These are phyloP conservation scores for Hirtodrosophila alboralis DNA, from an alignment of 2,888 invertebrate species.

Conservation along the genomic window DNA sequence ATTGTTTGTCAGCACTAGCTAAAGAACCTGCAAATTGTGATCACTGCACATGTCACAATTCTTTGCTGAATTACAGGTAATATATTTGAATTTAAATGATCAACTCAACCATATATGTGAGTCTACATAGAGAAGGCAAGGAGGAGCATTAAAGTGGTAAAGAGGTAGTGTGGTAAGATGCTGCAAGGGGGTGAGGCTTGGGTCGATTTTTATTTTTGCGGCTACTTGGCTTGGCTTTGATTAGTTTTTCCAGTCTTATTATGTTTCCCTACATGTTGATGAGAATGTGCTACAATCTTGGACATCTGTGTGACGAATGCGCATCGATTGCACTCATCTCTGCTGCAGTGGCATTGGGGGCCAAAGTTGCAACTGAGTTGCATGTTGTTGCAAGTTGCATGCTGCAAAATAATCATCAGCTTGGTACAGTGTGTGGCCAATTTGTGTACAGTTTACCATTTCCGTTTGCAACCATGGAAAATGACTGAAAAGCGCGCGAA, in stretches of 20 bases:
- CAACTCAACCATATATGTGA: background rate
- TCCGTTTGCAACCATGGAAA: slow-evolving; percentile 55
- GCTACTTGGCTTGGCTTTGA: slow-evolving; percentile 44
- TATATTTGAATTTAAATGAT: slow-evolving; percentile 54
- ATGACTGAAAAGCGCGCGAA: slow-evolving; percentile 62
- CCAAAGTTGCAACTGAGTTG: slow-evolving; percentile 17
- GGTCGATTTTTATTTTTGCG: slow-evolving; percentile 17
- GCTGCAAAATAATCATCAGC: slow-evolving; percentile 1
- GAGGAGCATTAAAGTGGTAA: too few relatives aligned
- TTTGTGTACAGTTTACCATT: slow-evolving; percentile 69
- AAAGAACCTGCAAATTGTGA: background rate
- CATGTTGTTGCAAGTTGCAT: too few relatives aligned
- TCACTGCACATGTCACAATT: slow-evolving; percentile 41
- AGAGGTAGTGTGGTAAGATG: too few relatives aligned
- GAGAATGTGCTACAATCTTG: slow-evolving; percentile 38
- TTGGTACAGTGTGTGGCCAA: slow-evolving; percentile 65
- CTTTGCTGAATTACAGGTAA: slow-evolving; percentile 3
- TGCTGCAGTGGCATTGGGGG: background rate
- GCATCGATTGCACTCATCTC: slow-evolving; percentile 33
- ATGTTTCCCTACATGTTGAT: slow-evolving; percentile 35
- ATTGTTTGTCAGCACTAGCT: too few relatives aligned
- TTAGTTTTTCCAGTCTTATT: slow-evolving; percentile 10
- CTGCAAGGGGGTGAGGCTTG: too few relatives aligned
- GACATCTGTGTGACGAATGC: slow-evolving; percentile 55
- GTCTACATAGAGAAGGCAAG: background rate